Evolutionary conservation across 2,113 vertebrate species (phyloP), one percentile per base, ranked within the genome.

Genomic region (Chauna torquata): DNA sequence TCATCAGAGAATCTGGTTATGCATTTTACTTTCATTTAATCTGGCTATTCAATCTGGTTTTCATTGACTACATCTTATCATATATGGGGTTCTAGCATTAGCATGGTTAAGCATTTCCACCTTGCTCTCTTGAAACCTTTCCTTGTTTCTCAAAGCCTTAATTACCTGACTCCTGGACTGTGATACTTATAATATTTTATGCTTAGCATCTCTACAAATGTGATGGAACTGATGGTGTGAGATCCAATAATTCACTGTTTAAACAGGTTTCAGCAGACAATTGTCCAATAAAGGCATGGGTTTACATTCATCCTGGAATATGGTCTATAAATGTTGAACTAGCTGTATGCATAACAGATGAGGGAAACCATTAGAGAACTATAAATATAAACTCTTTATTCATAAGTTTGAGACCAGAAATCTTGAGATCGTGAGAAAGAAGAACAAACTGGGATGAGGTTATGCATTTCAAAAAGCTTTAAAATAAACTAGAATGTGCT

Each of bases 181-280:
- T 50, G 36, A 55, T 38, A 55, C 9, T 44, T 83, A 34, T 4
- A 78, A 9, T 59, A 66, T 90, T 91, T 65, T 28, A 72, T 69
- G 36, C 30, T 77, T 38, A 88, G 3, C 8, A 79, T 69, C 69
- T 87, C 50, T 66, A 20, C 38, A 59, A 75, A 74, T 89, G 7
- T 87, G 94, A 93, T 82, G 3, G 65, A 94, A 71, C 95, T 89
- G 85, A 34, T 74, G 86, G 40, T 36, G 40, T 52, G 89, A 84
- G 50, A 80, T 79, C 83, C 95, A 95, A 49, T 93, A 97, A 97
- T 96, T 94, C n/a, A 57, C 65, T 92, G 71, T 93, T 96, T 93
- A 97, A 97, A 91, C 16, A 75, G 55, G 94, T 82, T 93, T 95
- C 85, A 9, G 8, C 19, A 61, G 24, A 13, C 34, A 82, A 86